Base-by-base conservation (phyloP, 1,140 invertebrate species). In the Dendroctonus ponderosae region DNA sequence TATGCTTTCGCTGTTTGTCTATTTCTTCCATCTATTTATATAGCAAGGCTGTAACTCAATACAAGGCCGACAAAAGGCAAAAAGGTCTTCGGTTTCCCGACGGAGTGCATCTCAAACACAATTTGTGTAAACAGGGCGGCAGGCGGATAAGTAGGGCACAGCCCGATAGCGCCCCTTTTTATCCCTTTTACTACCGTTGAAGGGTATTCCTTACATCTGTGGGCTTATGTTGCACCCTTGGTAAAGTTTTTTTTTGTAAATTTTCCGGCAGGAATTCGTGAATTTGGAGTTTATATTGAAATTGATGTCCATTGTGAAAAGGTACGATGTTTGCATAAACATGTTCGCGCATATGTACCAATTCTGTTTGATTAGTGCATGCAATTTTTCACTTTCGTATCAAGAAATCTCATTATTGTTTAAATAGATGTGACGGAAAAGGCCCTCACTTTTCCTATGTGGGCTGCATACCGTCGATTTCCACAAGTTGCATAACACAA, bases 31-130 rank as follows among this genome's bases (percentile, higher is more conserved):
- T 56, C 8, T 58, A 58, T 44, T 58, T 58, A 26, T 58, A 43
- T 58, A 58, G 56, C 41, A 58, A 12, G 56, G 15, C 12, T 40
- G 51, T 44, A 59, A 54, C 58, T 52, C 51, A 51, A 65, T 56
- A 53, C 58, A 15, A 26, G 44, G 42, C 57, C 60, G 67, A 66
- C 56, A 63, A 53, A 56, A 71, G 50, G 40, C 67, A 61, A 71
- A 71, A 61, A 66, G 57, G 60, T 54, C 58, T 71, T 65, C 58
- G 63, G 67, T 71, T 71, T 68, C 68, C 56, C 66, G 52, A 46
- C 57, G 69, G 69, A 68, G 66, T 69, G 67, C 67, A 71, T 69
- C 67, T 66, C 67, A 68, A 71, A 69, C 62, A 71, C 67, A 62
- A 71, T 71, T 69, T 71, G 67, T 71, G 70, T 67, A 62, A 68